Evolutionary conservation across 1,140 invertebrate species (phyloP).

Genomic region (Cotesia vestalis): DNA sequence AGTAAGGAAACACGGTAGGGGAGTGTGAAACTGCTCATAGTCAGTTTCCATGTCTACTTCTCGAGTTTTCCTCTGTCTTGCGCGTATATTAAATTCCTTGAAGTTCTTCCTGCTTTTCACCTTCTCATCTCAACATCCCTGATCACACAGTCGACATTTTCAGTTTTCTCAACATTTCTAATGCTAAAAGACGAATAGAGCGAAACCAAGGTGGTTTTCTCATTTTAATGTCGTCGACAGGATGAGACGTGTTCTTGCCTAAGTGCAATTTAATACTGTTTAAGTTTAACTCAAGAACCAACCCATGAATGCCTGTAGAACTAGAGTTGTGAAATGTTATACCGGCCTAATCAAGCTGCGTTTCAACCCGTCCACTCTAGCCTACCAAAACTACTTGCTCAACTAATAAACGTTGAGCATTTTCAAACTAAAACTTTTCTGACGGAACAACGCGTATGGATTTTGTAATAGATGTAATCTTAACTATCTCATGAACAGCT

Average conservation of each 20-base stretch:
- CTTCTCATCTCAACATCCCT: conserved; percentile 7
- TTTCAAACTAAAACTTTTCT: conserved; percentile 39
- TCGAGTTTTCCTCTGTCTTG: conserved; percentile 18
- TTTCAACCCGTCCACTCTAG: conserved; percentile 50
- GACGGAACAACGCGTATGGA: background rate
- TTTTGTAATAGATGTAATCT: background rate
- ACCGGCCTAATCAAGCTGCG: conserved; percentile 59
- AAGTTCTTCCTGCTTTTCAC: conserved; percentile 39
- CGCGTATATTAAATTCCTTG: conserved; percentile 52
- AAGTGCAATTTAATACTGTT: conserved; percentile 63
- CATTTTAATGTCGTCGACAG: conserved; percentile 2
- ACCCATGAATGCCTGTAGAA: conserved; percentile 26
- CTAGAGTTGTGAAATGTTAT: conserved; percentile 43
- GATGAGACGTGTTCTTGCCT: conserved; percentile 55
- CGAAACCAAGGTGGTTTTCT: background rate
- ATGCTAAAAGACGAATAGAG: background rate
- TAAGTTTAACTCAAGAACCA: conserved; percentile 48
- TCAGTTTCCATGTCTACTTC: conserved; percentile 15
- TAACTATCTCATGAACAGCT: background rate
- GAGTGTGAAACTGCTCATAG: conserved; percentile 13
- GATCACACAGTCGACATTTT: conserved; percentile 23
- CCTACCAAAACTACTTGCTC: conserved; percentile 57
- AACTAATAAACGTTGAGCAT: conserved; percentile 61
- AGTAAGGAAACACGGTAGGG: conserved; percentile 22
- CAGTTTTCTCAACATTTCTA: conserved; percentile 14